phyloP scores from a whole-genome alignment of 2,888 invertebrate genomes.

The Ophioninae sp. region DNA sequence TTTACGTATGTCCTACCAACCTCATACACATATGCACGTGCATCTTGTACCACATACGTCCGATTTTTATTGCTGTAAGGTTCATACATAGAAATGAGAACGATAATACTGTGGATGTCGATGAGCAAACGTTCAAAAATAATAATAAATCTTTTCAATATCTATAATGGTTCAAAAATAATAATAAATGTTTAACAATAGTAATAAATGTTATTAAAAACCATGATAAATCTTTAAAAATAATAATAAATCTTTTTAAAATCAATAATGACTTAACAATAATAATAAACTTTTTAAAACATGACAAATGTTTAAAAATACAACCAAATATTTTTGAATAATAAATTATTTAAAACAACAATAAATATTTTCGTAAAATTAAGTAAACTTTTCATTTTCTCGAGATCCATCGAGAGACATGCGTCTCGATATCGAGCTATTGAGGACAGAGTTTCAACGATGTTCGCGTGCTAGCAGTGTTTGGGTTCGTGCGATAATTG shows the following conservation, averaged over 20 bases:
- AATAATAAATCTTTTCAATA: neutral
- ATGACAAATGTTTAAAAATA: too few species aligned
- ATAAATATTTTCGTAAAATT: neutral
- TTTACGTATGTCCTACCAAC: neutral
- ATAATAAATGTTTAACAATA: too few species aligned
- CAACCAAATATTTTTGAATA: too few species aligned
- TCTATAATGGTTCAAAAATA: too few species aligned
- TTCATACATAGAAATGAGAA: constrained; percentile 14
- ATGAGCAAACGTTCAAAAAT: neutral
- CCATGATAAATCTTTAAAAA: too few species aligned
- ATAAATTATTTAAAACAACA: neutral
- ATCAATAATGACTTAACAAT: too few species aligned
- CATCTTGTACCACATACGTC: neutral
- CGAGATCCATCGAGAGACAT: too few species aligned
- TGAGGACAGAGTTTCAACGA: too few species aligned
- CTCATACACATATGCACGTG: constrained; percentile 2
- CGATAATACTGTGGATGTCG: neutral
- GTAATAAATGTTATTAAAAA: too few species aligned
- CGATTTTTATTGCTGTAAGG: neutral
- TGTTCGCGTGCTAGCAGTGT: neutral
- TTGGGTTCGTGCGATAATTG: neutral
- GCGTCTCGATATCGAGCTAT: too few species aligned
- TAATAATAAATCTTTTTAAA: too few species aligned
- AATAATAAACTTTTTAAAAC: too few species aligned
- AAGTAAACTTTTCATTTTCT: neutral